Evolutionary conservation across 2,797 vertebrate genomes (phyloP).

Genomic region (Nyctalus aviator): DNA sequence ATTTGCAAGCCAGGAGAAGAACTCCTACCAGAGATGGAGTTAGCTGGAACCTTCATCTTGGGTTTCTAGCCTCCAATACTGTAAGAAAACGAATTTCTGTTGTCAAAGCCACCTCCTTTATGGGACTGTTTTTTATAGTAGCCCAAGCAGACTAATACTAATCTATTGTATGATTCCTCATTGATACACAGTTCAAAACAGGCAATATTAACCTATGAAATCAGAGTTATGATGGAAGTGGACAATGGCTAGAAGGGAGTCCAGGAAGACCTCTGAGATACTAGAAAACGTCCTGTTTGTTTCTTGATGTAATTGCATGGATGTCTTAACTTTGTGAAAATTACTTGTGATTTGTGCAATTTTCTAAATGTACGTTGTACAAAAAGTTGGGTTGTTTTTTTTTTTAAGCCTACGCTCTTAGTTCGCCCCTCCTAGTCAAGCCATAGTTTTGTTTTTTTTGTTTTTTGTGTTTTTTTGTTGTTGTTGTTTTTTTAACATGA

Average conservation of each 20-base stretch:
- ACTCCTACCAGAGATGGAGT: neutral
- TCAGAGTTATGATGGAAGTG: neutral
- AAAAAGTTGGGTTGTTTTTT: neutral
- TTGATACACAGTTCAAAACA: neutral
- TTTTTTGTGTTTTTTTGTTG: neutral
- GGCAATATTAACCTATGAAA: neutral
- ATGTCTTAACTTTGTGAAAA: conserved; percentile 19
- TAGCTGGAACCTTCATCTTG: neutral
- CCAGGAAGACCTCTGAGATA: neutral
- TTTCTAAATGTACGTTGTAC: neutral
- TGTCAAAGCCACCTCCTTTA: neutral
- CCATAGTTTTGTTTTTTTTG: neutral
- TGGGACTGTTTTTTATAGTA: neutral
- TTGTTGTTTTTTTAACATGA: neutral
- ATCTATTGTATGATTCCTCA: neutral
- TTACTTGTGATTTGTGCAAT: neutral
- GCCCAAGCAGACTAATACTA: neutral
- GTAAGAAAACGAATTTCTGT: neutral
- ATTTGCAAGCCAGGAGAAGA: neutral
- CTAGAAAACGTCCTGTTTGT: neutral
- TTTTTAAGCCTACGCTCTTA: neutral
- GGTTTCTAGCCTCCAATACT: neutral
- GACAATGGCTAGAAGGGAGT: neutral
- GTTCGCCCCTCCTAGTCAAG: neutral
- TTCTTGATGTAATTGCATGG: neutral